Conservation (phyloP, 2,797 vertebrate species). For the Tamandua tetradactyla region DNA sequence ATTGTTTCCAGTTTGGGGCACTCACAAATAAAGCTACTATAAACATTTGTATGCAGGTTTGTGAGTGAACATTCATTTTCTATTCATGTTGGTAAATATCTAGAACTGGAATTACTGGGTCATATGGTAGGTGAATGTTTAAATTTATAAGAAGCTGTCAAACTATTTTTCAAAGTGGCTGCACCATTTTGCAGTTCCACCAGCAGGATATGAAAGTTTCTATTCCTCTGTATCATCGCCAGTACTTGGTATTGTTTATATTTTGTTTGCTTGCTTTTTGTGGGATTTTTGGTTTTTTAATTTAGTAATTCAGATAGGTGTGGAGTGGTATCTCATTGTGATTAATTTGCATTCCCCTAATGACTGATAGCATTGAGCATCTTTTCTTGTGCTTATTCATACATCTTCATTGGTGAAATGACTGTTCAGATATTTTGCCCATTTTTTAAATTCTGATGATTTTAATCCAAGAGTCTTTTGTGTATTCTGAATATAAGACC, state of each 20-base stretch:
- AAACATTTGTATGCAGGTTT: not conserved
- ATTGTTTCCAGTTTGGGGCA: not conserved
- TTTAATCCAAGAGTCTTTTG: not conserved
- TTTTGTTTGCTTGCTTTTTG: not conserved
- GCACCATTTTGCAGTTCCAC: not conserved
- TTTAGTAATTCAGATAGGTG: not conserved
- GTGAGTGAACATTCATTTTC: not conserved
- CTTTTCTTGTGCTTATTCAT: not conserved
- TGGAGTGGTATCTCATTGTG: not conserved
- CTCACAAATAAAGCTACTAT: not conserved
- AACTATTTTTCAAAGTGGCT: not conserved
- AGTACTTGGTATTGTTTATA: not conserved
- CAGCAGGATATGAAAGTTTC: not conserved
- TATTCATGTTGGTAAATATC: not conserved
- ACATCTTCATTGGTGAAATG: not conserved
- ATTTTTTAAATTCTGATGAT: not conserved
- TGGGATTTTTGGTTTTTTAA: not conserved
- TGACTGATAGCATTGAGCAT: not conserved
- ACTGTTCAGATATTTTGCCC: not conserved
- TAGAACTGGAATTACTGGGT: not conserved
- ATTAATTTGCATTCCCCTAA: not conserved
- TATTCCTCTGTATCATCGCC: not conserved
- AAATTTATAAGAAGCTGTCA: not conserved
- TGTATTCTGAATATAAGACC: not conserved
- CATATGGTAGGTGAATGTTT: not conserved